Evolutionary conservation across 2,888 invertebrate species (phyloP), one percentile per base, ranked within the genome.

Genomic region (Torymus texanus): DNA sequence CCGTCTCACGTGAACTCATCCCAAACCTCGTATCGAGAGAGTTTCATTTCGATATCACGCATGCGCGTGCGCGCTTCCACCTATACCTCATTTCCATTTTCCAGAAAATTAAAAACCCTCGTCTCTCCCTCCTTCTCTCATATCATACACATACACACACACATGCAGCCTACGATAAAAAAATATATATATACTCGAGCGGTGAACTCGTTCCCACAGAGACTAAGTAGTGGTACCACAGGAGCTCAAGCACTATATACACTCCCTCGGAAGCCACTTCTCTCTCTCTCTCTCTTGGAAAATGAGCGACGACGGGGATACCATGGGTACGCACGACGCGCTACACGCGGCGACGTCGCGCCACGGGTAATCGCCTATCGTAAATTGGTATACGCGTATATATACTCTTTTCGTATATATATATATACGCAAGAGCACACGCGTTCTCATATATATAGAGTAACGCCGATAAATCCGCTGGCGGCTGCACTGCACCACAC

Each of bases 321-420:
- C 67, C 41, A 8, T 8, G 41, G 1, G 41, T 5, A 5, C 4
- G 4, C 4, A 0, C 2, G 29, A 21, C 41, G 51, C 50, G 66
- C 53, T 66, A 12, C 11, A 41, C 29, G 21, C 13, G 16, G 14
- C 41, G 65, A 53, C 56, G 18, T 24, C 24, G 70, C 75, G 66
- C 79, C 75, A 61, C 79, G 75, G 79, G 79, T 79, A 79, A 79
- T 79, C 79, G 67, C 56, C 74, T 62, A 63, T 75, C 75, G 68
- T 75, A 75, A 75, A 75, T 78, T 67, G 67, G 66, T 73, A 66
- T 58, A 29, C 65, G 71, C 66, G 58, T 59, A 59, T 56, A 21
- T 21, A 21, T 21, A 21, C 62, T 53, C 67, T 61, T 71, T 61
- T 72, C 66, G 72, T 71, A 70, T 16, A 58, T 21, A 16, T 16